phyloP scores from a whole-genome alignment of 1,140 invertebrate species.

The Drosophila serrata region DNA sequence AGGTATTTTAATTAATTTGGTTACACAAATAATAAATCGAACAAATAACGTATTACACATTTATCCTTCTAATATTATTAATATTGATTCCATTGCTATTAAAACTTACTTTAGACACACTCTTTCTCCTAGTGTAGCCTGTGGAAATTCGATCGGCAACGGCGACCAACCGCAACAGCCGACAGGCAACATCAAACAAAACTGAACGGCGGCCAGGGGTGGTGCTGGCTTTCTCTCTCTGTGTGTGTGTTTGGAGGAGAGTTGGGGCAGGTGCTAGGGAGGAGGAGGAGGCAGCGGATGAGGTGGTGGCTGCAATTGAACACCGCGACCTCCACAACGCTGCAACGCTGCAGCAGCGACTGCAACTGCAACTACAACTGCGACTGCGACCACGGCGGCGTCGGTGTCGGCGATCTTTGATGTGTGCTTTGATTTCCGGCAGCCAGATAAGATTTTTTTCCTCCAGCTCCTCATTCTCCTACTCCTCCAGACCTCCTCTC shows the following conservation, averaged over 20 bases:
- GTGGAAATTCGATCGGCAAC: slow-evolving; percentile 60
- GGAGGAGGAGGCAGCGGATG: slow-evolving; percentile 6
- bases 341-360: slow-evolving; percentile 16
- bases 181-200: slow-evolving; percentile 47
- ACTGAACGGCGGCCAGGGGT: slow-evolving; percentile 10
- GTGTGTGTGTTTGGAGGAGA: not conserved
- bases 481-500: not conserved
- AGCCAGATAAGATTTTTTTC: slow-evolving; percentile 82
- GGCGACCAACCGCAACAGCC: slow-evolving; percentile 44
- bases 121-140: not conserved
- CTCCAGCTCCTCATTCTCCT: slow-evolving; percentile 2
- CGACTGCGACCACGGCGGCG: slow-evolving; percentile 39
- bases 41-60: too few species aligned
- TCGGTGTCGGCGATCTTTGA: slow-evolving; percentile 68
- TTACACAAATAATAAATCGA: not conserved
- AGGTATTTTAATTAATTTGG: not conserved
- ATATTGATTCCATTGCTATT: too few species aligned
- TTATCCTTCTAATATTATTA: too few species aligned
- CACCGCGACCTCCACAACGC: slow-evolving; percentile 55
- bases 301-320: slow-evolving; percentile 59
- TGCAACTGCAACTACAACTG: slow-evolving; percentile 18
- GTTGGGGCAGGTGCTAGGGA: slow-evolving; percentile 21
- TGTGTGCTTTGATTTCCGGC: slow-evolving; percentile 84
- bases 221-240: not conserved
- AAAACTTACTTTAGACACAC: not conserved